Base-by-base conservation (phyloP, 2,797 vertebrate genomes). In the Sciurus carolinensis region DNA sequence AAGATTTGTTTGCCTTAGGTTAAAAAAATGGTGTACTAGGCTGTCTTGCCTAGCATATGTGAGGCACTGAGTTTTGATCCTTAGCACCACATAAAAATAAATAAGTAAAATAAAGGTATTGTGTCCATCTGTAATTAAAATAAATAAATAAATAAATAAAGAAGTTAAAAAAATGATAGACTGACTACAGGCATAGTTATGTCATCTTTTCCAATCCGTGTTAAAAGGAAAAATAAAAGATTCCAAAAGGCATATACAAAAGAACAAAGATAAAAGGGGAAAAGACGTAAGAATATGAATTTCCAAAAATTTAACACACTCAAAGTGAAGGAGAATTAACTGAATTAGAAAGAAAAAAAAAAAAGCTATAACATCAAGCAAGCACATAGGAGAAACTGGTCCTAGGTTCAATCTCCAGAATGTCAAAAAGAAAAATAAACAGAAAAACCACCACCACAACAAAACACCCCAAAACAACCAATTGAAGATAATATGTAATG, bases 1-100 rank as follows among this genome's bases (percentile, higher is more conserved):
- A 91, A 22, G 47, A 94, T 91, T 71, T 91, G 64, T 91, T 69
- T 95, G 54, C 24, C 12, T 59, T 17, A 72, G 64, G 71, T 91
- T 96, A 95, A 95, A 92, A 93, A 89, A 93, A 79, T 47, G 36
- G 22, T 91, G 54, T 5, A 20, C 18, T 54, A 18, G 54, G 54
- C 54, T 54, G 54, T 57, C 54, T 17, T 57, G 18, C 54, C 20
- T 57, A 57, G 54, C 20, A 57, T 0, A 7, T 22, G 54, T 22
- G 20, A 57, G 54, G 18, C 20, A 57, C 54, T 57, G 54, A 2
- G 54, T 57, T 57, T 39, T 7, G 7, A 57, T 57, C 20, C 54
- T 54, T 5, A 22, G 54, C 7, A 57, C 52, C 18, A 54, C 52
- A 52, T 20, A 54, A 57, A 57, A 57, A 57, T 57, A 15, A 52